Base-by-base conservation (phyloP, 2,888 invertebrate genomes). In the Ochlodes sylvanus region DNA sequence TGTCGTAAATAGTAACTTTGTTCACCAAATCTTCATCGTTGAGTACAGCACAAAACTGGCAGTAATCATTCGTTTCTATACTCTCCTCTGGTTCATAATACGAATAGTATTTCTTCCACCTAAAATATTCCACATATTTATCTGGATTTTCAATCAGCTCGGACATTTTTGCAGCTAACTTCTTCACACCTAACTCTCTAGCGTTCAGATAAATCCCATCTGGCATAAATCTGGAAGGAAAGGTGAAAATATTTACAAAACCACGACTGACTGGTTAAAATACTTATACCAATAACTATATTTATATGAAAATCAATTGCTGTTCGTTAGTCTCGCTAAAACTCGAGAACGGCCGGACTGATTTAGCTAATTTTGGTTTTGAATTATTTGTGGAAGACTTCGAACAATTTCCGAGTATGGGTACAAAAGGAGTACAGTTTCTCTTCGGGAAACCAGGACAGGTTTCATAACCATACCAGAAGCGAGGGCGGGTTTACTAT, bases 51-150 rank as follows among this genome's bases (percentile, higher is more conserved):
- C 92, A 92, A 69, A 92, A 84, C 19, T 77, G 76, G 71, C 92
- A 92, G 63, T 89, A 88, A 57, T 89, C 90, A 58, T 91, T 82
- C 0, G 88, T 90, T 34, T 89, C 86, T 7, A 75, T 21, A 21
- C 74, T 80, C 5, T 52, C 83, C 83, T 54, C 70, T 76, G 63
- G 47, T 9, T 47, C 47, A 47, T 89, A 77, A 60, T 83, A 92
- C 0, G 80, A 78, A 68, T 92, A 92, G 71, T 92, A 82, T 38
- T 85, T 89, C 62, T 76, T 84, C 92, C 92, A 92, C 71, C 73
- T 83, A 70, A 92, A 92, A 72, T 83, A 91, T 32, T 87, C 75
- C 0, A 79, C 77, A 41, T 92, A 92, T 44, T 79, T 65, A 0
- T 83, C 81, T 2, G 81, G 81, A 41, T 86, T 72, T 1, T 79